phyloP scores from a whole-genome alignment of 37 sponge, comb jelly and placozoan species.

The Geodia barretti region DNA sequence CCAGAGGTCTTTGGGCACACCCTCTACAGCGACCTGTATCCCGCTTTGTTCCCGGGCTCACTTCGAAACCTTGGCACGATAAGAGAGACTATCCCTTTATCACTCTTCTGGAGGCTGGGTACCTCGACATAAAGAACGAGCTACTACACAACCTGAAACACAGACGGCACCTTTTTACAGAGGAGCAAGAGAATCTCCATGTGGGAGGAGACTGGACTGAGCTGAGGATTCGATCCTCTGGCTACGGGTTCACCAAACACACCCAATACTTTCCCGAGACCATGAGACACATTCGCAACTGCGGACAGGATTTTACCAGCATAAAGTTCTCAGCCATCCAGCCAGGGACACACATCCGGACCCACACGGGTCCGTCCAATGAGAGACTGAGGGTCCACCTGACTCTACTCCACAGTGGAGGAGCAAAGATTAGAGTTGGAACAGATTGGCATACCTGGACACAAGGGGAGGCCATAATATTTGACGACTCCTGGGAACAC shows the following conservation, averaged over 20 bases:
- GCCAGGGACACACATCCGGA: conserved; percentile 86
- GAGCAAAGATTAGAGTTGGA: conserved; percentile 81
- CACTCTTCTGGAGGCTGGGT: conserved; percentile 66
- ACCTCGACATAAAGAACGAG: conserved; percentile 62
- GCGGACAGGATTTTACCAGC: conserved; percentile 79
- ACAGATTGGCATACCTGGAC: conserved; percentile 85
- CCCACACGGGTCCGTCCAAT: conserved; percentile 93
- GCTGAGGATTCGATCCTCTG: conserved; percentile 79
- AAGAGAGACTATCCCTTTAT: conserved; percentile 76
- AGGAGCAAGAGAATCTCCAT: conserved; percentile 84
- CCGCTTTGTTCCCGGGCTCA: conserved; percentile 75
- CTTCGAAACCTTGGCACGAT: conserved; percentile 86
- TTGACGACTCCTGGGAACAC: conserved; percentile 95
- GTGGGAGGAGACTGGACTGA: conserved; percentile 92
- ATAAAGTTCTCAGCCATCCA: conserved; percentile 91
- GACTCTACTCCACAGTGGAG: conserved; percentile 76
- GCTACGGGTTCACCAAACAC: conserved; percentile 72
- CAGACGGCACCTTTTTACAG: conserved; percentile 67
- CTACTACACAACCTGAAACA: conserved; percentile 56
- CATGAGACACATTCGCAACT: conserved; percentile 41
- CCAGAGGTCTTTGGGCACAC: conserved; percentile 79
- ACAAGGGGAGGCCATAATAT: conserved; percentile 85
- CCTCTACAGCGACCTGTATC: conserved; percentile 90
- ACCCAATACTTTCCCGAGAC: conserved; percentile 74
- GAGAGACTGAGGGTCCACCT: conserved; percentile 86